These are phyloP conservation scores for Tetramorium parvispinum DNA, from an alignment of 1,140 invertebrate genomes.

Conservation along the genomic window DNA sequence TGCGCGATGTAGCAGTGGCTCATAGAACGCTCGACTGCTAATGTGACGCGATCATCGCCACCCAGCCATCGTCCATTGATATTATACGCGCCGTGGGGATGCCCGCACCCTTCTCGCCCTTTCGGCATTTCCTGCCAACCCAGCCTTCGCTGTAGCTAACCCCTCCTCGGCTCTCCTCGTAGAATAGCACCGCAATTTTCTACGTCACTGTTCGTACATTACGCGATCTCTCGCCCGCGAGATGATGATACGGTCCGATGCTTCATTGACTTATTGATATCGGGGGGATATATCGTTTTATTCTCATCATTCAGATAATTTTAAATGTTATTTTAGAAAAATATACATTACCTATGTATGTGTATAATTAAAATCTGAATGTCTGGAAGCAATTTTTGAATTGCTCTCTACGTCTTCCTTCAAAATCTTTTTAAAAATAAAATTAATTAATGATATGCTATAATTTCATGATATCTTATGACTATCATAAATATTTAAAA, in stretches of 20 bases:
- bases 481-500: not conserved
- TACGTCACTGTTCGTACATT: slow-evolving; percentile 56
- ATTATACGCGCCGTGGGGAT: slow-evolving; percentile 71
- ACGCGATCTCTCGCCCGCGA: slow-evolving; percentile 51
- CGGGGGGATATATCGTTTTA: slow-evolving; percentile 18
- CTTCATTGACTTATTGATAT: slow-evolving; percentile 56
- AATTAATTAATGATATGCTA: not conserved
- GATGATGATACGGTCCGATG: slow-evolving; percentile 39
- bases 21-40: slow-evolving; percentile 84
- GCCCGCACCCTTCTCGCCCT: slow-evolving; percentile 56
- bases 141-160: not conserved
- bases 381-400: not conserved
- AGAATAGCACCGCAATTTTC: slow-evolving; percentile 46
- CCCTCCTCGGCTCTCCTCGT: slow-evolving; percentile 25
- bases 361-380: not conserved
- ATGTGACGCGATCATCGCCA: slow-evolving; percentile 84
- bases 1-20: slow-evolving; percentile 78
- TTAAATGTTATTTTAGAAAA: not conserved
- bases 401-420: not conserved
- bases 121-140: slow-evolving; percentile 64
- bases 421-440: not conserved
- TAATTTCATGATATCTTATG: not conserved
- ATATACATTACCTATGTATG: not conserved
- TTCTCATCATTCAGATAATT: slow-evolving; percentile 21
- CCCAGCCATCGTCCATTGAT: slow-evolving; percentile 80